Evolutionary conservation across 2,113 vertebrate genomes (phyloP).

Genomic region (Perccottus glenii): DNA sequence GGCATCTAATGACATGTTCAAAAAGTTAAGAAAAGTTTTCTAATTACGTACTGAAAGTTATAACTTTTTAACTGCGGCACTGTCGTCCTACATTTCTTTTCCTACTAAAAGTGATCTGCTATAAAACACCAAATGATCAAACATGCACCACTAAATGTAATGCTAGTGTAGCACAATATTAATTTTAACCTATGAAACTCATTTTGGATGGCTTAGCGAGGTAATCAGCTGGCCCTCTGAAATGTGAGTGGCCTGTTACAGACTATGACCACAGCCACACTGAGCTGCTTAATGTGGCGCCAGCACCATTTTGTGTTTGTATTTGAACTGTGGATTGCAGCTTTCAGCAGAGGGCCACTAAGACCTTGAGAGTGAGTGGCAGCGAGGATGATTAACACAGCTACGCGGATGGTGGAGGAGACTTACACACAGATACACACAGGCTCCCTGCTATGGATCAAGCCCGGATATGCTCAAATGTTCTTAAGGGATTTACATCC

Average conservation of each 20-base stretch:
- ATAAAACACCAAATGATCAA: not conserved
- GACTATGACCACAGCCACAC: conserved; percentile 25
- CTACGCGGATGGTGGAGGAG: conserved; percentile 55
- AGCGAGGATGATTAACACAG: conserved; percentile 70
- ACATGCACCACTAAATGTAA: conserved; percentile 1
- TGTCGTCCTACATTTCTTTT: conserved; percentile 6
- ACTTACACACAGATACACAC: conserved; percentile 67
- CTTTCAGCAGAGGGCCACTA: conserved; percentile 61
- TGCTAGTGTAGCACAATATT: conserved; percentile 37
- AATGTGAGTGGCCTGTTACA: conserved; percentile 47
- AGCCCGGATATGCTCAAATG: conserved; percentile 60
- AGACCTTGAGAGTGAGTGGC: conserved; percentile 72
- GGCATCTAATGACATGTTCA: conserved; percentile 3
- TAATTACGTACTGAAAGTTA: conserved; percentile 9
- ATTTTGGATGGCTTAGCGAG: conserved; percentile 50
- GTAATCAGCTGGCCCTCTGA: conserved; percentile 43
- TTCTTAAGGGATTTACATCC: conserved; percentile 71
- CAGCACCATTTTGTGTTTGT: conserved; percentile 51
- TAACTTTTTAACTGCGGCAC: conserved; percentile 7
- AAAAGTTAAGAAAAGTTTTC: conserved; percentile 9
- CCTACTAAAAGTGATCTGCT: not conserved
- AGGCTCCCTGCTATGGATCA: conserved; percentile 55
- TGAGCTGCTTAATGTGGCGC: conserved; percentile 53
- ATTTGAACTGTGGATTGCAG: conserved; percentile 55
- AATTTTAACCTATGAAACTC: conserved; percentile 50